Evolutionary conservation across 1,140 invertebrate species (phyloP), one percentile per base, ranked within the genome.

Genomic region (Philotrypesis tridentata): DNA sequence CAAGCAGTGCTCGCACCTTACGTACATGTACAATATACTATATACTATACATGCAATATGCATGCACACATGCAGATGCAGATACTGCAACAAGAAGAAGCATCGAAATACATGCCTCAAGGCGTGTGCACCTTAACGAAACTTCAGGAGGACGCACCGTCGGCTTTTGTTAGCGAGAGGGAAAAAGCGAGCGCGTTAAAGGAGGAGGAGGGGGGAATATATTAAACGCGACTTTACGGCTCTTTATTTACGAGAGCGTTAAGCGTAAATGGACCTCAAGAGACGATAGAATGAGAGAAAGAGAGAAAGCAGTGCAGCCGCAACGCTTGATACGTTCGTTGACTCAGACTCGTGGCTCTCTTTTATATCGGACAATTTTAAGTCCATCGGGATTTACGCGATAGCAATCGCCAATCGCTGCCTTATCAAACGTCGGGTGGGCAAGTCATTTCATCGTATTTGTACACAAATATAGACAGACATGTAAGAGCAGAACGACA

Each of bases 161-260:
- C 63, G 29, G 65, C 37, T 70, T 71, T 33, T 60, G 43, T 79
- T 40, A 40, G 77, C n/a, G 79, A 61, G 65, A 48, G 12, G 12
- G 40, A 12, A n/a, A 55, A n/a, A 55, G 17, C 21, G 17, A n/a
- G 68, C 40, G 73, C 72, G 83, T 77, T 87, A 86, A 87, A 88
- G 88, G 82, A 72, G 78, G 74, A 17, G n/a, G n/a, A n/a, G 12
- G 12, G 40, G 48, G 21, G 48, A 55, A 87, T 81, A 80, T 87
- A 89, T 88, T 87, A 37, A 37, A 29, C 88, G 83, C 87, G 48
- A 31, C 82, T 89, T 89, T 89, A 89, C 86, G 87, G 86, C 83
- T 80, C 60, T 83, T 89, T 89, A 89, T 89, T 90, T 90, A 90
- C 86, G 89, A 87, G 87, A 89, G 83, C 86, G 84, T 90, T 89